Evolutionary conservation across 1,140 invertebrate genomes (phyloP).

Genomic region (Artemia franciscana): DNA sequence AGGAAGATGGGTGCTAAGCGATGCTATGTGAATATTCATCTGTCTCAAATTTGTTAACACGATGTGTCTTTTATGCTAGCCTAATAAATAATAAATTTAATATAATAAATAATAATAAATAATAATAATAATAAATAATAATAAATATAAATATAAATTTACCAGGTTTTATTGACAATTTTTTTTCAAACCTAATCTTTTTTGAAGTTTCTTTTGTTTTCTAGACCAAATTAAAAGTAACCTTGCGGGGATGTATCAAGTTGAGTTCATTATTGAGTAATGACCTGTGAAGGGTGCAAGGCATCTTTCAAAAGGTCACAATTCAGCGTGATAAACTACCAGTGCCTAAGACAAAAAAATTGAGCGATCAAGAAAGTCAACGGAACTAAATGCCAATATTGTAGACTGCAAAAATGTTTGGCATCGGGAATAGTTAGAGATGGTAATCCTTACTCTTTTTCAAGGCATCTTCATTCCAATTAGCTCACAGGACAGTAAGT

Average conservation of each 20-base stretch:
- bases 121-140: too few species aligned
- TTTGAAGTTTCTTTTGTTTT: constrained; percentile 24
- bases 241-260: constrained; percentile 95
- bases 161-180: neutral
- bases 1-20: too few species aligned
- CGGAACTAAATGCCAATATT: constrained; percentile 96
- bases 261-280: constrained; percentile 96
- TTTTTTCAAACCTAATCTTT: neutral
- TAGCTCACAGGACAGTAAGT: too few species aligned
- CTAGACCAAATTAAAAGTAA: constrained; percentile 99
- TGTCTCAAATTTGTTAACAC: too few species aligned
- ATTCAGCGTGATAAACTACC: constrained; percentile 88
- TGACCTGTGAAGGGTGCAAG: constrained; percentile 98
- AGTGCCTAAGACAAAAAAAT: constrained; percentile 92
- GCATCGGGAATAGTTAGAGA: constrained; percentile 97
- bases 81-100: too few species aligned
- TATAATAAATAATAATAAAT: too few species aligned
- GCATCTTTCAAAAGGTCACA: constrained; percentile 95
- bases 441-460: constrained; percentile 40
- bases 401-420: constrained; percentile 95
- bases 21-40: too few species aligned
- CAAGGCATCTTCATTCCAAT: neutral
- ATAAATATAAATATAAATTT: too few species aligned
- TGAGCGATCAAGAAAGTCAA: constrained; percentile 96
- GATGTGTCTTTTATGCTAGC: too few species aligned